A percentile compares a stretch with the other conserved stretches of the same genome.
These are phyloP conservation scores for Aradus depressus DNA, from an alignment of 2,888 invertebrate genomes.

Conservation along the genomic window DNA sequence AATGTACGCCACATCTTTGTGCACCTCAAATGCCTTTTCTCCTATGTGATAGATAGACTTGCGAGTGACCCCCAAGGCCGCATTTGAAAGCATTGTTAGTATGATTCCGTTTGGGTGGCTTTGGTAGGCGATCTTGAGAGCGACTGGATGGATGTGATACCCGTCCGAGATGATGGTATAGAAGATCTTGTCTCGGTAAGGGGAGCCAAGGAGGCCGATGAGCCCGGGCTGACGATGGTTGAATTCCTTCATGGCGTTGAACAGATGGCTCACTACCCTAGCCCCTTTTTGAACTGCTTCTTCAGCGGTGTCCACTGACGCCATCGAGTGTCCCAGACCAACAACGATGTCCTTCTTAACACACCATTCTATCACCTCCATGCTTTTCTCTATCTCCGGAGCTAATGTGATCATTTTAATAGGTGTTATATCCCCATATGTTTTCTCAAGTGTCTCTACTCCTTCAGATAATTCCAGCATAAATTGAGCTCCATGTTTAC, in stretches of 20 bases:
- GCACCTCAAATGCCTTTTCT: constrained; percentile 65
- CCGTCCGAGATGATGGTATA: constrained; percentile 97
- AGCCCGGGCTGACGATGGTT: constrained; percentile 96
- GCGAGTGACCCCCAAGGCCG: constrained; percentile 77
- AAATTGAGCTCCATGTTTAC: constrained; percentile 75
- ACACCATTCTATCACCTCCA: constrained; percentile 57
- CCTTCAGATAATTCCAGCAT: constrained; percentile 60
- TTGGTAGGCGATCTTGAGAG: constrained; percentile 83
- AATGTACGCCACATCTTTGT: constrained; percentile 60
- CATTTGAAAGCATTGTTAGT: not conserved
- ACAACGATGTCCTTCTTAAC: constrained; percentile 50
- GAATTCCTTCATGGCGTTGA: constrained; percentile 98
- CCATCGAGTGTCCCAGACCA: constrained; percentile 72
- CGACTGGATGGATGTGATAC: constrained; percentile 92
- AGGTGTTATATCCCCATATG: constrained; percentile 71
- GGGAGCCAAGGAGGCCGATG: constrained; percentile 81
- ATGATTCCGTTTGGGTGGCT: constrained; percentile 66
- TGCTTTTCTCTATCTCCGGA: constrained; percentile 69
- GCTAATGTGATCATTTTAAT: constrained; percentile 83
- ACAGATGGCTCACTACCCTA: constrained; percentile 88
- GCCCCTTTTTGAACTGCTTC: constrained; percentile 76
- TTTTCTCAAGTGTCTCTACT: constrained; percentile 37
- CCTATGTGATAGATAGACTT: constrained; percentile 83
- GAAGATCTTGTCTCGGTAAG: constrained; percentile 55
- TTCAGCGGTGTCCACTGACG: constrained; percentile 70